A percentile compares a stretch with the other conserved stretches of the same genome.
phyloP scores from a whole-genome alignment of 2,113 vertebrate genomes.

The Mixornis gularis region DNA sequence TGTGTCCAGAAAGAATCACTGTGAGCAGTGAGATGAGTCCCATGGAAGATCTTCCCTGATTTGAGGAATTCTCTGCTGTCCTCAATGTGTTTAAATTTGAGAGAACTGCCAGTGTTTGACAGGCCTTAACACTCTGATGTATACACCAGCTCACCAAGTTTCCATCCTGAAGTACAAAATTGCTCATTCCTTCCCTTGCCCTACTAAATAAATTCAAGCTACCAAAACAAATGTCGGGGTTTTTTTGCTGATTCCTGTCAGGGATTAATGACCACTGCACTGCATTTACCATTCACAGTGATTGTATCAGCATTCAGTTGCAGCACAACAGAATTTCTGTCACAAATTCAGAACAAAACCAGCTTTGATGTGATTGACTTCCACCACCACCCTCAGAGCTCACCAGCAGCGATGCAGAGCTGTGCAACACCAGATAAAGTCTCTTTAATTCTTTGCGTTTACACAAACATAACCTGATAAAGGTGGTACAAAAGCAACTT shows the following conservation, averaged over 20 bases:
- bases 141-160: neutral
- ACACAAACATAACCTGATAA: neutral
- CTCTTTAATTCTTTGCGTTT: neutral
- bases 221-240: neutral
- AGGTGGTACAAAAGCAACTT: neutral
- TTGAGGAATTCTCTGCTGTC: neutral
- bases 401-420: neutral
- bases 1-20: neutral
- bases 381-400: neutral
- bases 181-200: neutral
- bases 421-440: neutral
- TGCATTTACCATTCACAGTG: neutral
- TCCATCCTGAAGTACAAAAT: neutral
- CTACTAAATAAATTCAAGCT: neutral
- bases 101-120: neutral
- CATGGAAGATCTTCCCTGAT: neutral
- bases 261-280: neutral
- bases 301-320: neutral
- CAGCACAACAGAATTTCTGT: neutral
- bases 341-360: neutral
- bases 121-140: neutral
- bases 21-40: neutral
- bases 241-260: neutral
- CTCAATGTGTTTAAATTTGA: neutral
- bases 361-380: slow-evolving; percentile 15